Conservation (phyloP, 2,797 vertebrate species). For the Okamejei kenojei region DNA sequence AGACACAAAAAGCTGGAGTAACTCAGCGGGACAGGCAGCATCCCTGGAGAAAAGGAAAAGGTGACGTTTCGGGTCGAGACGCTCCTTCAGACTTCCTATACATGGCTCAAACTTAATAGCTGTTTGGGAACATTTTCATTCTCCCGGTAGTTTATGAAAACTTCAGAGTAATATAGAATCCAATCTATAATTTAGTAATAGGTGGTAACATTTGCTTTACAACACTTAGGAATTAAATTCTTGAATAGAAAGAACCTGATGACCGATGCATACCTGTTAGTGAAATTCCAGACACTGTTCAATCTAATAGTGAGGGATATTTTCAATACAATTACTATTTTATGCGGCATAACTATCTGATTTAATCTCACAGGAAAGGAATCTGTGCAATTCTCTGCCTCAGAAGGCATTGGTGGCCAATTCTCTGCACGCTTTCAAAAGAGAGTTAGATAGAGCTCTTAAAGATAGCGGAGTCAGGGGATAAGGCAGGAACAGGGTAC, state of each 20-base stretch:
- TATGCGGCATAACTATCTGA: neutral
- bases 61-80: too few relatives aligned
- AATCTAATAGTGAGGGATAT: neutral
- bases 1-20: too few relatives aligned
- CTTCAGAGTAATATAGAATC: neutral
- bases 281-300: neutral
- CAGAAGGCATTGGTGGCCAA: too few relatives aligned
- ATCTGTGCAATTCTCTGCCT: too few relatives aligned
- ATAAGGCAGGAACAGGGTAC: too few relatives aligned
- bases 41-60: too few relatives aligned
- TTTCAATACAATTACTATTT: neutral
- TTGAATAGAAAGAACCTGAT: neutral
- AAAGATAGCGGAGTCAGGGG: too few relatives aligned
- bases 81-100: too few relatives aligned
- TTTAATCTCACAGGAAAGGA: neutral
- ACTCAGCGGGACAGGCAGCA: too few relatives aligned
- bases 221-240: neutral
- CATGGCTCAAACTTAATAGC: too few relatives aligned
- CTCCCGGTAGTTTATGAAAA: neutral
- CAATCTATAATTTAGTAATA: neutral
- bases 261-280: neutral
- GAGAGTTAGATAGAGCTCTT: too few relatives aligned
- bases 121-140: constrained; percentile 2
- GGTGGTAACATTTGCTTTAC: neutral
- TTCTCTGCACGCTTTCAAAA: too few relatives aligned